phyloP scores from a whole-genome alignment of 2,888 invertebrate species.

The Melinaea marsaeus region DNA sequence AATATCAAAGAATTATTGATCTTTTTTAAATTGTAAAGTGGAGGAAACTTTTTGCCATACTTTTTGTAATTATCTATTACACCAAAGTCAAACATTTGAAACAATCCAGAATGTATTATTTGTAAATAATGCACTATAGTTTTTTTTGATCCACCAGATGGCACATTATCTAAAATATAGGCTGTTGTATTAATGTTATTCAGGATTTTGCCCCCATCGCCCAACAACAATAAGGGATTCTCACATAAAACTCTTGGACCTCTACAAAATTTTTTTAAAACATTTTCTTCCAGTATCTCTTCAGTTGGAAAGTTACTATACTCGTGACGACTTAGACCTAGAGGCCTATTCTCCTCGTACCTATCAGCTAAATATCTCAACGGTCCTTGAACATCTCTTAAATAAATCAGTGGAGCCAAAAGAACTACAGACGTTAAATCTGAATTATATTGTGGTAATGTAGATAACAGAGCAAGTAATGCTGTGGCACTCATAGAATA shows the following conservation, averaged over 20 bases:
- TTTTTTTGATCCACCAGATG: constrained; percentile 45
- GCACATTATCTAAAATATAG: constrained; percentile 34
- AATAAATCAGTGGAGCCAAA: constrained; percentile 48
- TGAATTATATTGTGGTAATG: constrained; percentile 41
- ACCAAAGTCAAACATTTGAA: constrained; percentile 45
- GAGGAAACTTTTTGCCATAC: constrained; percentile 36
- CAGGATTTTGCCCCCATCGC: constrained; percentile 39
- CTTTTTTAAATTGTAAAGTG: constrained; percentile 38
- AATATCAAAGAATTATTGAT: constrained; percentile 41
- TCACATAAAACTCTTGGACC: constrained; percentile 36
- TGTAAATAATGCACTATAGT: constrained; percentile 50
- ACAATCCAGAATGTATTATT: constrained; percentile 42
- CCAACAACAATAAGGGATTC: constrained; percentile 42
- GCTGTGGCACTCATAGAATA: constrained; percentile 52
- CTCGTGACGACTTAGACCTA: constrained; percentile 35
- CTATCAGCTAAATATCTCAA: constrained; percentile 40
- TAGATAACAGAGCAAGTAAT: constrained; percentile 44
- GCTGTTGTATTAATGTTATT: constrained; percentile 25
- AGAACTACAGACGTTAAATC: constrained; percentile 42
- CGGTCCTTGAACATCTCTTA: constrained; percentile 46
- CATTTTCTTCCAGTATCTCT: constrained; percentile 32
- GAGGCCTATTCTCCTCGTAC: constrained; percentile 31
- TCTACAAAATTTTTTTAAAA: constrained; percentile 42
- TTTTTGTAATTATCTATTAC: constrained; percentile 30
- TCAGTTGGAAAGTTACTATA: constrained; percentile 36